These are phyloP conservation scores for Tetragonula clypearis DNA, from an alignment of 1,140 invertebrate species.

Conservation along the genomic window DNA sequence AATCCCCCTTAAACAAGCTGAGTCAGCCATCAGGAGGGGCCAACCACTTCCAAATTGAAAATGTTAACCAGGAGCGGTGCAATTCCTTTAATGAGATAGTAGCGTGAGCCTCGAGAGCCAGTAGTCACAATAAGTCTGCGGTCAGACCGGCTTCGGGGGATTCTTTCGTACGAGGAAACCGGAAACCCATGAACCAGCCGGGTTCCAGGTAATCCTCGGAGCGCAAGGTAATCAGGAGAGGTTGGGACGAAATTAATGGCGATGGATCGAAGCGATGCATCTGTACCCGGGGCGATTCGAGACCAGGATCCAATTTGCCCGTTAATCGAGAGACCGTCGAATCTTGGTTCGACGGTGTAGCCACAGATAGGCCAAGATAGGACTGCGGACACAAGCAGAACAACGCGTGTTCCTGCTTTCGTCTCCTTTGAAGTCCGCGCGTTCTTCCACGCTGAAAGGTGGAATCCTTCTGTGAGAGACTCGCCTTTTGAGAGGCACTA, in stretches of 20 bases:
- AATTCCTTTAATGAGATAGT: constrained; percentile 41
- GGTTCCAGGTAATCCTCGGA: constrained; percentile 60
- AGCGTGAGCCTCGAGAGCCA: background rate
- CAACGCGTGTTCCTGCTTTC: constrained; percentile 24
- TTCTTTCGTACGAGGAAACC: constrained; percentile 48
- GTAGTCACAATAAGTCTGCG: constrained; percentile 60
- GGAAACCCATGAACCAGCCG: constrained; percentile 30
- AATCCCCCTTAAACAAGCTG: background rate
- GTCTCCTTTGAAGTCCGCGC: constrained; percentile 29
- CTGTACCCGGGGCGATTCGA: constrained; percentile 65
- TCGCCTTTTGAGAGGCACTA: background rate
- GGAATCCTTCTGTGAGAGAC: constrained; percentile 22
- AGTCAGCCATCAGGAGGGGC: background rate
- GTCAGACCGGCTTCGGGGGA: constrained; percentile 44
- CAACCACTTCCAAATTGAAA: constrained; percentile 18
- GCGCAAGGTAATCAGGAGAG: constrained; percentile 67
- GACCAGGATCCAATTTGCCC: constrained; percentile 69
- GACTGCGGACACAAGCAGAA: constrained; percentile 1
- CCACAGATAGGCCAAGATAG: constrained; percentile 52
- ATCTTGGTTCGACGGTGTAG: constrained; percentile 49
- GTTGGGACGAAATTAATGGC: constrained; percentile 68
- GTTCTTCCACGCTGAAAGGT: background rate
- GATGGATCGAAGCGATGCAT: constrained; percentile 68
- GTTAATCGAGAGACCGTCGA: constrained; percentile 70
- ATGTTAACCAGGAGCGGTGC: constrained; percentile 32